A percentile compares a stretch with the other conserved stretches of the same genome.
Evolutionary conservation across 2,888 invertebrate genomes (phyloP).

Genomic region (Rapana venosa): DNA sequence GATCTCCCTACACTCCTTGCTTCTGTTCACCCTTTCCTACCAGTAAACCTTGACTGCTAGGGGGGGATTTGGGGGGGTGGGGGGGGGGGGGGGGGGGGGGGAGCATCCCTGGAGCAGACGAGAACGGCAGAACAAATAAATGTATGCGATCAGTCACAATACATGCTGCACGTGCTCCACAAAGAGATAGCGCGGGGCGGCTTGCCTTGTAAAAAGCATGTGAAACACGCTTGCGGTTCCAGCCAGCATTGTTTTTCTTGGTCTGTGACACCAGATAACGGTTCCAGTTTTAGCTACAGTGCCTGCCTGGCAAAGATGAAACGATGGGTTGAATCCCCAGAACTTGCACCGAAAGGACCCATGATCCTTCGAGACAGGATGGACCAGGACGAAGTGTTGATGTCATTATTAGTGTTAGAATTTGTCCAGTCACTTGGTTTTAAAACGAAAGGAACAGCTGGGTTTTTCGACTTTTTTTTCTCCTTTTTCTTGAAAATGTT

Average conservation of each 20-base stretch:
- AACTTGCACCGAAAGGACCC: neutral
- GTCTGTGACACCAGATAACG: slow-evolving; percentile 24
- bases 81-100: too few relatives aligned
- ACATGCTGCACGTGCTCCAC: slow-evolving; percentile 13
- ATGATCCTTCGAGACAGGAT: neutral
- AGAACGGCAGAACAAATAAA: neutral
- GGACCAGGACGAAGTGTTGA: too few relatives aligned
- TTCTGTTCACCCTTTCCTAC: neutral
- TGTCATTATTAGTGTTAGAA: too few relatives aligned
- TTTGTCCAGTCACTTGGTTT: too few relatives aligned
- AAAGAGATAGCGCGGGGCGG: neutral
- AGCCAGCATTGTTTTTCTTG: neutral
- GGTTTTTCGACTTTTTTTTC: too few relatives aligned
- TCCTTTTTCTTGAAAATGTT: too few relatives aligned
- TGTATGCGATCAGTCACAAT: neutral
- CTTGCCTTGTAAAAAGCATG: neutral
- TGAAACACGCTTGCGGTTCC: neutral
- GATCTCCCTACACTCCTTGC: neutral
- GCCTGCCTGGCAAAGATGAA: neutral
- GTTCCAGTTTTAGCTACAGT: neutral
- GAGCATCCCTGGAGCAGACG: neutral
- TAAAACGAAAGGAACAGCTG: too few relatives aligned
- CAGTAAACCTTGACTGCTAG: too few relatives aligned
- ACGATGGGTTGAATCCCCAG: neutral
- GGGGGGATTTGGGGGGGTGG: too few relatives aligned